Base-by-base conservation (phyloP, 2,797 vertebrate genomes). In the Falco peregrinus region DNA sequence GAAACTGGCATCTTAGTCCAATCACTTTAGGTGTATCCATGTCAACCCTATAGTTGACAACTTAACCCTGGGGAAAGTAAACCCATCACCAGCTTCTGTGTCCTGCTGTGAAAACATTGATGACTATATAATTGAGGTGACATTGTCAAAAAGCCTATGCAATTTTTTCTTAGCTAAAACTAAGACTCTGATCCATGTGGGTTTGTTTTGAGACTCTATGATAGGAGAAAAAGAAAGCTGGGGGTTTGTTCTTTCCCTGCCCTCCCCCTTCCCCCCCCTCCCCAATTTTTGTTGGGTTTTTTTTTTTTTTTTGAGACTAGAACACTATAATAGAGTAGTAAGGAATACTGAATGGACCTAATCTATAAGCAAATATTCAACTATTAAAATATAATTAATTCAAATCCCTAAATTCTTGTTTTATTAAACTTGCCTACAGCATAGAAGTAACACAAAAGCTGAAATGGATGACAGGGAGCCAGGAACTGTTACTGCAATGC, bases 41-140 rank as follows among this genome's bases (percentile, higher is more conserved):
- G 89, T 94, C 91, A 95, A 74, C 22, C 3, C 11, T 68, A 24
- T 26, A 82, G 91, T 0, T 96, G 89, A 95, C 93, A 93, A 96
- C 95, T 74, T 56, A 87, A 81, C 95, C 80, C 90, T 63, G 24
- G 95, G 96, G 91, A 96, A 90, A 89, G 21, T 18, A 95, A 95
- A 91, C 45, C 15, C 95, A 95, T 93, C 85, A 93, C 35, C n/a
- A 82, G 43, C 26, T 94, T 96, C 85, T 21, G 7, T 87, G 64
- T 89, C 83, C 60, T 86, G 54, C 81, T 84, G 73, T 96, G 86
- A 89, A 97, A 97, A 90, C 77, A 89, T 53, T 94, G 90, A 95
- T 95, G 76, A 86, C 65, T 95, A 35, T 70, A 90, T 96, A 96
- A 97, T 96, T 82, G 93, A 94, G 79, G 93, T 97, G 95, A 97